Evolutionary conservation across 1,140 invertebrate species (phyloP), one percentile per base, ranked within the genome.

Genomic region (Carcinoscorpius rotundicauda): DNA sequence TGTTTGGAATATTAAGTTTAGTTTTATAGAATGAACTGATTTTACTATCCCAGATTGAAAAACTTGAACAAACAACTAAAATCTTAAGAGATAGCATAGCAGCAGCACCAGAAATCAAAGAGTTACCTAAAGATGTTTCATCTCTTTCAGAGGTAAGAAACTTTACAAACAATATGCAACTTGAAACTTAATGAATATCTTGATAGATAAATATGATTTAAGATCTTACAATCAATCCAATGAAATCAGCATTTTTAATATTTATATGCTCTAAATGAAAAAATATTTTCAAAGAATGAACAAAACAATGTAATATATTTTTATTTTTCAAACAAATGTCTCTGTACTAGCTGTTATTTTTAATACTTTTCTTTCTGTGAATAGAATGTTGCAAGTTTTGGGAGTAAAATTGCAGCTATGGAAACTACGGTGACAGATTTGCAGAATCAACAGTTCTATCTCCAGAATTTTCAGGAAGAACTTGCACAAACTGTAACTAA

Each of bases 61-160:
- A 48, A n/a, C 52, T 70, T 48, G 67, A 65, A 64, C 60, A 69
- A 49, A 65, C 64, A 11, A n/a, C 69, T 9, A 58, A 62, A 6
- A 64, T 59, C 49, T 49, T 70, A 5, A 60, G 62, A 52, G 65
- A 57, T 50, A 70, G 67, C 60, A 67, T 70, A 53, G 69, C 69
- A 51, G 67, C 66, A 11, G 69, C 69, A 9, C 69, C 69, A 49
- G 67, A 68, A 8, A 62, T 70, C 48, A 63, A 69, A 53, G 59
- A 64, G 29, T 60, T 70, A 51, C 69, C 69, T 52, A 68, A 70
- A 62, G 62, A 66, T 52, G 63, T 70, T 9, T 48, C 63, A 57
- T 59, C 69, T 52, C 61, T 70, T 1, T 63, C 68, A 49, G 64
- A 70, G 63, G 69, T 70, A 62, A 52, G 9, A 29, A 29, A 29